Base-by-base conservation (phyloP, 2,888 invertebrate species). In the Acrobasis consociella region DNA sequence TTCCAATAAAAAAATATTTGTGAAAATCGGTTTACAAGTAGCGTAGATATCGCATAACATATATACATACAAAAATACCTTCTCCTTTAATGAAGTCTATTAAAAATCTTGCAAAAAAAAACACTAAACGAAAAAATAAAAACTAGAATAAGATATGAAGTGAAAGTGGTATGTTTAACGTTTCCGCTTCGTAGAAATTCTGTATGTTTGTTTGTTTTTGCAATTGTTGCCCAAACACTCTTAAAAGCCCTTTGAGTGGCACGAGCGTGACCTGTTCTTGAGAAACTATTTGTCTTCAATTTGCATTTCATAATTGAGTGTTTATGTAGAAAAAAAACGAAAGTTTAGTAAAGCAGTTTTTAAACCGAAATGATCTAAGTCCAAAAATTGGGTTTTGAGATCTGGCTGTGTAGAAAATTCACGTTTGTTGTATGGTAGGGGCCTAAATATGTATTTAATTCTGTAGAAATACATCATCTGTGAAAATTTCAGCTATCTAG, bases 161-260 rank as follows among this genome's bases (percentile, higher is more conserved):
- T 66, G 67, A 68, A 58, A 72, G 75, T 76, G 76, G 75, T 72
- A 76, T 71, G 71, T 67, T 67, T 66, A 67, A 70, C 62, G 9
- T 65, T 50, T 59, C 53, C 49, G 58, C 31, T 60, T 31, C 60
- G 64, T 56, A 13, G 37, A 55, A 53, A 38, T 56, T 42, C 39
- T 51, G 39, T 50, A 9, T 51, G 56, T 62, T 37, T 59, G 64
- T 62, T 62, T 59, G 49, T 58, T 58, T 61, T 31, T 61, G 46
- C 60, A 50, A 61, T 58, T 58, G 61, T 62, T 62, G 37, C 11
- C 13, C 55, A 62, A 62, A 62, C 62, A 55, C 62, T 38, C 49
- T 49, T 55, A 56, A 55, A n/a, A 49, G 49, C 62, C 55, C 55
- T 55, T 62, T 42, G 22, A 53, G 53, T 42, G 53, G 39, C n/a